Conservation (phyloP, 2,888 invertebrate species). For the Ornithoptera alexandrae region DNA sequence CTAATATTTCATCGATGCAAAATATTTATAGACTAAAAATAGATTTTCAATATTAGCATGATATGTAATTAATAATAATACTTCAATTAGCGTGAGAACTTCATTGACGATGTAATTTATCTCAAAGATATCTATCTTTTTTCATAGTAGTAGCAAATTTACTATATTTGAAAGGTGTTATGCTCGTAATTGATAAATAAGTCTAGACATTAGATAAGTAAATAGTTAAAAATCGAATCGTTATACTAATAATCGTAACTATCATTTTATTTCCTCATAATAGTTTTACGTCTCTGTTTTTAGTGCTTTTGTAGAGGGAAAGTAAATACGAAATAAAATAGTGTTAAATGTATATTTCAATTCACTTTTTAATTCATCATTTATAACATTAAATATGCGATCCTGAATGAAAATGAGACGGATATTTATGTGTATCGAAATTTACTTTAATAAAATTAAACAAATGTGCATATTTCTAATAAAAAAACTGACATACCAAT, state of each 20-base stretch:
- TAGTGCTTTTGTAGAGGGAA: too few relatives aligned
- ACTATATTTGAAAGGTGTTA: not conserved
- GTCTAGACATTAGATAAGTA: not conserved
- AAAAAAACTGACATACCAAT: not conserved
- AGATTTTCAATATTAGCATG: not conserved
- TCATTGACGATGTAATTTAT: not conserved
- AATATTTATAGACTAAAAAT: too few relatives aligned
- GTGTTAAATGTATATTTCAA: too few relatives aligned
- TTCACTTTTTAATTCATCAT: too few relatives aligned
- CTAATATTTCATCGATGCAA: too few relatives aligned
- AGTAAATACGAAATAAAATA: too few relatives aligned
- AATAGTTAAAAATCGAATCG: not conserved
- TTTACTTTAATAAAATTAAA: not conserved
- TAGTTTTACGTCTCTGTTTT: too few relatives aligned
- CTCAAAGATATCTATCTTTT: not conserved
- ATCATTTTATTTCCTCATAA: too few relatives aligned
- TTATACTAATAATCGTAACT: too few relatives aligned
- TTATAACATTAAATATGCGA: too few relatives aligned
- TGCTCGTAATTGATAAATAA: not conserved
- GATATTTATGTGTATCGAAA: too few relatives aligned
- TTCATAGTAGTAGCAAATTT: not conserved
- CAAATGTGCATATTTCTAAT: not conserved
- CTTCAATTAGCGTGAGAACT: not conserved
- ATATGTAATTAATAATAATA: not conserved
- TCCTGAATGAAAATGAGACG: too few relatives aligned